A percentile compares a stretch with the other conserved stretches of the same genome.
Evolutionary conservation across 1,140 invertebrate species (phyloP).

Genomic region (Melipona quadrifasciata): DNA sequence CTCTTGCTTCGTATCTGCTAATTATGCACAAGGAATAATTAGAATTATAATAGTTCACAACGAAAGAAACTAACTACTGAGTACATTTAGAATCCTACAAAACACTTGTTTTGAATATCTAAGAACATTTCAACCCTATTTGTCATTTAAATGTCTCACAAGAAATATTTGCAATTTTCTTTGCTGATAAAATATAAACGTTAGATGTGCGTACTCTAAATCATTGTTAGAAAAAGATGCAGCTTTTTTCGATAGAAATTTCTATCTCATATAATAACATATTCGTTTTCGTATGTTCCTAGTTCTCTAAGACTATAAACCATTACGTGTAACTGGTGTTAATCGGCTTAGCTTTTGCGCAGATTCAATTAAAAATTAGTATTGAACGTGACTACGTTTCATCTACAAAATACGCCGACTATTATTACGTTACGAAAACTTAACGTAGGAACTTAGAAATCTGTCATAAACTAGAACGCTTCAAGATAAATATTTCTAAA

Average conservation of each 20-base stretch:
- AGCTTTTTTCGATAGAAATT: neutral
- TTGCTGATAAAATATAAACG: constrained; percentile 8
- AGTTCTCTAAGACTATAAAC: constrained; percentile 31
- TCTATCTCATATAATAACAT: neutral
- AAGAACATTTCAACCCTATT: neutral
- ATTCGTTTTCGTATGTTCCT: constrained; percentile 26
- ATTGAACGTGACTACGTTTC: constrained; percentile 16
- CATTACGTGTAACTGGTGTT: constrained; percentile 2
- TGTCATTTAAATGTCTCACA: neutral
- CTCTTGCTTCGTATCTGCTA: constrained; percentile 2
- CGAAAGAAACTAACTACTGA: neutral
- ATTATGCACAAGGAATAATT: neutral
- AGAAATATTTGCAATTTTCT: neutral
- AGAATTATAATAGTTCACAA: neutral
- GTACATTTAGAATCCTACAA: constrained; percentile 3
- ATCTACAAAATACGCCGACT: constrained; percentile 21
- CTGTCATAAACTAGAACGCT: neutral
- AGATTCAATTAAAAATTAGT: constrained; percentile 25
- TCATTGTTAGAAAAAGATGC: constrained; percentile 10
- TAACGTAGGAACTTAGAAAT: constrained; percentile 59
- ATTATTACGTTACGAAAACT: constrained; percentile 50
- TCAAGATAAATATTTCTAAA: constrained; percentile 9
- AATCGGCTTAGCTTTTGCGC: neutral
- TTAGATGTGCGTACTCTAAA: constrained; percentile 22
- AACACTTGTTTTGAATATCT: no score